These are phyloP conservation scores for Macrostomum lignano DNA, from an alignment of 1,140 invertebrate species.

Conservation along the genomic window DNA sequence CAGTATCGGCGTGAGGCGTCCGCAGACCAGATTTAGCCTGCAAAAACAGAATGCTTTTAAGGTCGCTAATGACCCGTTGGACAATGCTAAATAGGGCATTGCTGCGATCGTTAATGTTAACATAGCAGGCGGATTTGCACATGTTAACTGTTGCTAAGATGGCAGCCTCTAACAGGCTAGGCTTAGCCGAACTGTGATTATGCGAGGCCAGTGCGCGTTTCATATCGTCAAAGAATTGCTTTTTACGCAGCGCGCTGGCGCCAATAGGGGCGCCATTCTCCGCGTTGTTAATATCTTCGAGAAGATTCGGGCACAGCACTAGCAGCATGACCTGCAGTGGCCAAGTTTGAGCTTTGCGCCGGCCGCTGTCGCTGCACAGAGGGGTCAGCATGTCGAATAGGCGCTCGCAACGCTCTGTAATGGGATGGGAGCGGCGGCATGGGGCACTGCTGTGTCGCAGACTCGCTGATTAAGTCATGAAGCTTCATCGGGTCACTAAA, in stretches of 20 bases:
- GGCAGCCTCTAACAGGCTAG: constrained; percentile 54
- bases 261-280: constrained; percentile 57
- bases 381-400: constrained; percentile 69
- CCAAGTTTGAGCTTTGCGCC: constrained; percentile 53
- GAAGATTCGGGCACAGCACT: constrained; percentile 65
- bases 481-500: no score
- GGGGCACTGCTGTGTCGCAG: no score
- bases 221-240: constrained; percentile 71
- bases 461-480: no score
- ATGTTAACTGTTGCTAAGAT: constrained; percentile 75
- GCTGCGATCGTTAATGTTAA: constrained; percentile 58
- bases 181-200: no score
- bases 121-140: constrained; percentile 81
- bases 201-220: no score
- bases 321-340: constrained; percentile 76
- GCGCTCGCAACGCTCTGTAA: constrained; percentile 51
- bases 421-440: no score
- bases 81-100: constrained; percentile 72
- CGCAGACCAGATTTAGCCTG: neutral
- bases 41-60: constrained; percentile 12
- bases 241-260: constrained; percentile 23
- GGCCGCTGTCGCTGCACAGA: constrained; percentile 57
- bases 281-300: constrained; percentile 68
- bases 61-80: constrained; percentile 63
- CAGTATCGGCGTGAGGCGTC: neutral